Conservation (phyloP, 2,113 vertebrate genomes). For the Megaleporinus macrocephalus region DNA sequence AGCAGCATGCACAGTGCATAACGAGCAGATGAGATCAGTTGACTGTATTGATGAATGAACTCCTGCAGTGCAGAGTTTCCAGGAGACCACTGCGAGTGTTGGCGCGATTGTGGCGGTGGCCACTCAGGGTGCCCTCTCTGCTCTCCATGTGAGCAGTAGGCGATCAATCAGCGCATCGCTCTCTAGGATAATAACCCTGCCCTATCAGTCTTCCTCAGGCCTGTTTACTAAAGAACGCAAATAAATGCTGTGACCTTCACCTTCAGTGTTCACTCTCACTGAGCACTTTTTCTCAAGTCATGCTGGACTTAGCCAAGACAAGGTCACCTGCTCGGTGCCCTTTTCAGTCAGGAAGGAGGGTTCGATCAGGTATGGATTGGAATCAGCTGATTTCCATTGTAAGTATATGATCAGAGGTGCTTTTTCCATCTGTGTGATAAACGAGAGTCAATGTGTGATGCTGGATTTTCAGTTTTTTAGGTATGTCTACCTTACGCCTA, state of each 20-base stretch:
- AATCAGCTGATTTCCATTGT: neutral
- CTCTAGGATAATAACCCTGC: constrained; percentile 63
- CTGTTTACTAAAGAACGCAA: constrained; percentile 66
- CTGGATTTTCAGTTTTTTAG: too few species aligned
- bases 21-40: constrained; percentile 36
- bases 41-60: constrained; percentile 29
- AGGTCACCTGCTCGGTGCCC: neutral
- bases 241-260: constrained; percentile 67
- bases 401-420: neutral
- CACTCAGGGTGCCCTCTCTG: constrained; percentile 16
- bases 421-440: too few species aligned
- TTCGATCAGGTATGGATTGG: neutral
- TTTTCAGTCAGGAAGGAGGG: neutral
- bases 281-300: constrained; percentile 9
- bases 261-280: constrained; percentile 43
- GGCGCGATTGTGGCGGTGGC: constrained; percentile 5
- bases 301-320: neutral
- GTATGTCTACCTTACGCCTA: too few species aligned
- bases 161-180: constrained; percentile 65
- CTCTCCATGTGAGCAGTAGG: constrained; percentile 39
- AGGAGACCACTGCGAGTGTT: neutral
- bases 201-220: constrained; percentile 62
- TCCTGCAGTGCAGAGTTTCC: constrained; percentile 25
- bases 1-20: constrained; percentile 11
- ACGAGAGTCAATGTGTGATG: too few species aligned